A percentile compares a stretch with the other conserved stretches of the same genome.
phyloP scores from a whole-genome alignment of 1,140 invertebrate species.

The Meloidogyne hapla region DNA sequence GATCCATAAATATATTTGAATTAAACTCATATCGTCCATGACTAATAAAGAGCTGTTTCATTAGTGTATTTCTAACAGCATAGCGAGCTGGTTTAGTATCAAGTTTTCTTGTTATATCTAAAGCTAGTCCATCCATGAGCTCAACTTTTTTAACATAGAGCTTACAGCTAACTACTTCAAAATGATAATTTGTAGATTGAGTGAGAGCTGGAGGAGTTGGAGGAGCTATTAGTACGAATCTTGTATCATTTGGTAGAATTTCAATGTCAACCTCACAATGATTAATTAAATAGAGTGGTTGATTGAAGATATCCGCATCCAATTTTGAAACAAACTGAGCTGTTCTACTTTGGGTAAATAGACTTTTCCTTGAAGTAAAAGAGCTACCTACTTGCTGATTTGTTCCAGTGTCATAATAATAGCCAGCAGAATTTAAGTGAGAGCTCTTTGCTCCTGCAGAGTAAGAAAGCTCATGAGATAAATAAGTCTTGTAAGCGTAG shows the following conservation, averaged over 20 bases:
- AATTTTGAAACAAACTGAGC: slow-evolving; percentile 13
- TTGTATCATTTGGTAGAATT: neutral
- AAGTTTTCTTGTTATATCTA: slow-evolving; percentile 19
- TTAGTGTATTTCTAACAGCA: slow-evolving; percentile 27
- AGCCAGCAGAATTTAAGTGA: neutral
- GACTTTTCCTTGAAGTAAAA: neutral
- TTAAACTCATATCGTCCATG: slow-evolving; percentile 12
- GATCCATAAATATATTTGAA: slow-evolving; percentile 32
- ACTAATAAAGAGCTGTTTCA: slow-evolving; percentile 25
- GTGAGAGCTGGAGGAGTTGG: neutral
- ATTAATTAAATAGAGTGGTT: slow-evolving; percentile 4
- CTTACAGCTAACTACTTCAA: neutral
- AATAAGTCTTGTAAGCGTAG: slow-evolving; percentile 13
- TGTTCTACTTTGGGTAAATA: neutral
- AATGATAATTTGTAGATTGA: neutral
- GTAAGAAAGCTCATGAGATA: slow-evolving; percentile 5
- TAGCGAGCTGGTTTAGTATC: slow-evolving; percentile 26
- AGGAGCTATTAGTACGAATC: neutral
- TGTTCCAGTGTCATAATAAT: neutral
- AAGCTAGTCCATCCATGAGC: slow-evolving; percentile 16
- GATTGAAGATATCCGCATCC: slow-evolving; percentile 18
- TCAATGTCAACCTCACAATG: slow-evolving; percentile 22
- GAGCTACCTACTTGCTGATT: neutral
- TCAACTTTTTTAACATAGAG: slow-evolving; percentile 15
- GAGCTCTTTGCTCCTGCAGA: slow-evolving; percentile 9